A percentile compares a stretch with the other conserved stretches of the same genome.
Evolutionary conservation across 1,140 invertebrate species (phyloP).

Genomic region (Steinernema feltiae): DNA sequence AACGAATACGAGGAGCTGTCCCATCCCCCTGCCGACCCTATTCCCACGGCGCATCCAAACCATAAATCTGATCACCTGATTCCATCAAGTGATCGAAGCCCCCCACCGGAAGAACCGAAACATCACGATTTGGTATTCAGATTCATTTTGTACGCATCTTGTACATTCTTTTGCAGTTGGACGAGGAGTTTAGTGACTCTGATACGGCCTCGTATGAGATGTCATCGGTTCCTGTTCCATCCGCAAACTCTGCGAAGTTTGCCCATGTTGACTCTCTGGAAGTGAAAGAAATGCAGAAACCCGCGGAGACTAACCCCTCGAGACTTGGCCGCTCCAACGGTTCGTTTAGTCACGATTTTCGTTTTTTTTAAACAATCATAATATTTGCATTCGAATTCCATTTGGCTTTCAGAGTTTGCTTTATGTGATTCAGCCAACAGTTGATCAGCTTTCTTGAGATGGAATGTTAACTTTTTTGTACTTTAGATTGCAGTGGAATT

Average conservation of each 20-base stretch:
- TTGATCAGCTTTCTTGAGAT: not conserved
- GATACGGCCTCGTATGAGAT: not conserved
- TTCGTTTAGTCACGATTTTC: not conserved
- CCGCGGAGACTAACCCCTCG: not conserved
- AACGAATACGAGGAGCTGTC: not conserved
- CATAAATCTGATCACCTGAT: not conserved
- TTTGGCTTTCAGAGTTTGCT: not conserved
- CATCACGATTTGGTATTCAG: not conserved
- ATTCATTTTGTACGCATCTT: not conserved
- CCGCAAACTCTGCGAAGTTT: not conserved
- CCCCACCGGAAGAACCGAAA: constrained; percentile 2
- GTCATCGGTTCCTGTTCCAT: not conserved
- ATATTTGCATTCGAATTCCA: not conserved
- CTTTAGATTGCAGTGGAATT: not conserved
- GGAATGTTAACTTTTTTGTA: not conserved
- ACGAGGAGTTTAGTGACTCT: not conserved
- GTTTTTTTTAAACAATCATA: not conserved
- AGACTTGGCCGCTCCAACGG: not conserved
- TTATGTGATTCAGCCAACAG: not conserved
- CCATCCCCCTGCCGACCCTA: not conserved
- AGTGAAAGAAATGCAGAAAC: not conserved
- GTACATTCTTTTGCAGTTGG: not conserved
- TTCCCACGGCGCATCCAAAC: not conserved
- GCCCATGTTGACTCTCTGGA: not conserved
- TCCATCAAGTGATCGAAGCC: not conserved